Percentiles rank a stretch among this genome's conserved stretches.
Conservation (phyloP, 2,888 invertebrate genomes). For the Orchesella flavescens region DNA sequence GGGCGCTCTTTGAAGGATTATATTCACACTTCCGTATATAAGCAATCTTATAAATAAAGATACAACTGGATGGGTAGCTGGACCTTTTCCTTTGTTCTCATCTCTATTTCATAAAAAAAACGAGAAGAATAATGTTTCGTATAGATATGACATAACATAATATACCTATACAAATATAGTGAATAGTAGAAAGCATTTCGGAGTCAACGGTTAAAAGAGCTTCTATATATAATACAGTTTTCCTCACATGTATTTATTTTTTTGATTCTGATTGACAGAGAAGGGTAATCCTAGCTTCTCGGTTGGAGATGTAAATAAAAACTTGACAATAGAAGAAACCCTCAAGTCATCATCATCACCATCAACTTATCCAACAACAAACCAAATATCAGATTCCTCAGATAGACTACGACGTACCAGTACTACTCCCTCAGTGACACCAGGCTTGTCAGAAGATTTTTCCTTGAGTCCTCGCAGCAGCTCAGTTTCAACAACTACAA, state of each 20-base stretch:
- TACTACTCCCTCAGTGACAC: conserved; percentile 56
- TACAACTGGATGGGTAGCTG: no score
- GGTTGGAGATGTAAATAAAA: conserved; percentile 71
- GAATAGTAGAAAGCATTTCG: no score
- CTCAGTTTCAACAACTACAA: conserved; percentile 56
- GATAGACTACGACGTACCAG: conserved; percentile 24
- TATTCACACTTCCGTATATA: conserved; percentile 8
- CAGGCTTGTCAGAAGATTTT: conserved; percentile 37
- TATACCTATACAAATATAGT: no score
- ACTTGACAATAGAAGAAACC: conserved; percentile 64
- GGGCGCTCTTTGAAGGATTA: conserved; percentile 68
- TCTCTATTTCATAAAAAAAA: no score
- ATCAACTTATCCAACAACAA: conserved; percentile 38
- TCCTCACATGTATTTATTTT: conserved; percentile 52
- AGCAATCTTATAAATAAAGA: no score
- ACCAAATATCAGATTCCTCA: conserved; percentile 9
- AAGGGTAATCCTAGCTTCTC: conserved; percentile 69
- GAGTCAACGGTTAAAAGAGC: no score
- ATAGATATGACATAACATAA: no score
- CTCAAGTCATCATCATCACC: conserved; percentile 57
- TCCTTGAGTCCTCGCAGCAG: conserved; percentile 54
- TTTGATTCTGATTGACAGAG: conserved; percentile 70
- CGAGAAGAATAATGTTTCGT: no score
- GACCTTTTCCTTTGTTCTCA: no score
- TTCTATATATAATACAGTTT: not conserved